A percentile compares a stretch with the other conserved stretches of the same genome.
These are phyloP conservation scores for Apodemia duryi DNA, from an alignment of 2,888 invertebrate species.

Conservation along the genomic window DNA sequence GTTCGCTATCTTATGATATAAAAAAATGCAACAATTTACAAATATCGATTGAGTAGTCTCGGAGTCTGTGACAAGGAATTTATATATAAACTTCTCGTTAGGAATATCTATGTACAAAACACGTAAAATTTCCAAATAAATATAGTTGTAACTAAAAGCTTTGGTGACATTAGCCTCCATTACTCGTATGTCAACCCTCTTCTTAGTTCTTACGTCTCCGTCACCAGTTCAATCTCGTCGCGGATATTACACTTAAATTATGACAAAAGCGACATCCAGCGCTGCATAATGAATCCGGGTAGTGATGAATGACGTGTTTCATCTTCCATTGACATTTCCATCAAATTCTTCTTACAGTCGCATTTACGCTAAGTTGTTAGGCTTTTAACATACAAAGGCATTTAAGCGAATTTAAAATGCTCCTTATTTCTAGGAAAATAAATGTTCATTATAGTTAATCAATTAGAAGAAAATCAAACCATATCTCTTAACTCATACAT, in stretches of 20 bases:
- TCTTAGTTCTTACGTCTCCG: slow-evolving; percentile 55
- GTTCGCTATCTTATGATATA: no score
- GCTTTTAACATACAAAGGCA: not conserved
- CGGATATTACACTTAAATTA: slow-evolving; percentile 75
- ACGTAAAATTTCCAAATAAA: not conserved
- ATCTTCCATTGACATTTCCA: slow-evolving; percentile 45
- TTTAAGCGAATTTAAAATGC: no score
- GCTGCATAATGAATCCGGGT: slow-evolving; percentile 54
- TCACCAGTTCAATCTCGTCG: slow-evolving; percentile 71
- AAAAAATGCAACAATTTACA: no score
- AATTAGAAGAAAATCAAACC: no score
- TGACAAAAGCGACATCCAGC: slow-evolving; percentile 47
- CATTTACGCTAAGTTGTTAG: slow-evolving; percentile 17
- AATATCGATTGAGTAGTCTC: no score
- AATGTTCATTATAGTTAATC: no score
- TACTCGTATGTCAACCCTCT: slow-evolving; percentile 73
- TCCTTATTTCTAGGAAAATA: no score
- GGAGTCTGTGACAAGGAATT: no score
- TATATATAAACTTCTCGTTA: no score
- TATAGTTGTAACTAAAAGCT: slow-evolving; percentile 43
- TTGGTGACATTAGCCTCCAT: slow-evolving; percentile 45
- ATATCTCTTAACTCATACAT: no score
- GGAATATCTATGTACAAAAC: no score
- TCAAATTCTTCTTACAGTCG: slow-evolving; percentile 32
- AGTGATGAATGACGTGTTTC: slow-evolving; percentile 58